phyloP scores from a whole-genome alignment of 2,888 invertebrate species.

The Macaria liturata region DNA sequence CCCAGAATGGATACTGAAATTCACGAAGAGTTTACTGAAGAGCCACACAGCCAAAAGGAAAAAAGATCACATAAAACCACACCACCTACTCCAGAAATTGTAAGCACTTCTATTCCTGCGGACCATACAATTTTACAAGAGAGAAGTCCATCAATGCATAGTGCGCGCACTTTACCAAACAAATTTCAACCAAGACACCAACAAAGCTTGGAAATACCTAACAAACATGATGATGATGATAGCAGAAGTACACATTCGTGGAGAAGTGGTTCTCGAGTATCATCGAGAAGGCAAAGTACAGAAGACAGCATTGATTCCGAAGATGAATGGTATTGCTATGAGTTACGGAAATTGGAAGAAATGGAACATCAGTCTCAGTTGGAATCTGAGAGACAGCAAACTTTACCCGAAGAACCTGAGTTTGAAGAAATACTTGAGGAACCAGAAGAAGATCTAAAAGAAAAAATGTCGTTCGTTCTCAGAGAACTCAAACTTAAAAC shows the following conservation, averaged over 20 bases:
- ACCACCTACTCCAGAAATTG: conserved; percentile 67
- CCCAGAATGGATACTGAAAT: conserved; percentile 59
- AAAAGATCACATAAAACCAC: conserved; percentile 54
- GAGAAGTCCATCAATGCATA: conserved; percentile 86
- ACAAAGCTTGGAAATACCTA: conserved; percentile 91
- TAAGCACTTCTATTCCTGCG: conserved; percentile 68
- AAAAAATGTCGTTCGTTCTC: conserved; percentile 91
- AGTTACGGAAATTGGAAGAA: conserved; percentile 92
- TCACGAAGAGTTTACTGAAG: conserved; percentile 52
- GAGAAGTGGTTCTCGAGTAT: conserved; percentile 92
- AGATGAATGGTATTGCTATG: conserved; percentile 97
- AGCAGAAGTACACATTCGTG: conserved; percentile 94
- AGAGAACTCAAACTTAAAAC: conserved; percentile 90
- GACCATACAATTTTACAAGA: conserved; percentile 81
- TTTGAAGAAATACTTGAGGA: conserved; percentile 78
- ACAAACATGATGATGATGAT: conserved; percentile 91
- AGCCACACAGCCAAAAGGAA: conserved; percentile 52
- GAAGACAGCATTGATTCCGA: conserved; percentile 97
- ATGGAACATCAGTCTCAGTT: conserved; percentile 89
- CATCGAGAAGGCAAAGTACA: conserved; percentile 94
- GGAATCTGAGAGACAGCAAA: conserved; percentile 85
- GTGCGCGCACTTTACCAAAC: conserved; percentile 81
- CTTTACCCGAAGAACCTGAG: conserved; percentile 84
- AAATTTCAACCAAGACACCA: conserved; percentile 87
- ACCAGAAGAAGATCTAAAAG: conserved; percentile 87